phyloP scores from a whole-genome alignment of 2,888 invertebrate species.

The Drosophila lutescens region DNA sequence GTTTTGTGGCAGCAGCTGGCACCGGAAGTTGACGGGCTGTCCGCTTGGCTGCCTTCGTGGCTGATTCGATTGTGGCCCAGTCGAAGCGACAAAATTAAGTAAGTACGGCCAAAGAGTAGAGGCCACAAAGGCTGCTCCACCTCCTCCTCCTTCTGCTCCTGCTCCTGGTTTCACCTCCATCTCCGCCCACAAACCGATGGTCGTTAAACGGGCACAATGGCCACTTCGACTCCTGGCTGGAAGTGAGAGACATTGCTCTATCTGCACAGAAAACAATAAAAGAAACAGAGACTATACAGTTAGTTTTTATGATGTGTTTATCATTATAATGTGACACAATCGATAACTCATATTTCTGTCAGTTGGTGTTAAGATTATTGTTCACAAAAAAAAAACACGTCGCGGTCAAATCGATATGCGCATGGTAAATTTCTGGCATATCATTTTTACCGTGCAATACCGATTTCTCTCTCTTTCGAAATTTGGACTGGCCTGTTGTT shows the following conservation, averaged over 20 bases:
- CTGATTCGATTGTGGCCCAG: conserved; percentile 44
- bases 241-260: conserved; percentile 10
- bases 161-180: neutral
- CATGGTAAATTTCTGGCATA: too few species aligned
- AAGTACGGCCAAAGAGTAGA: conserved; percentile 33
- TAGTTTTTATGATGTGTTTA: neutral
- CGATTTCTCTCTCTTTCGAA: too few species aligned
- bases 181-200: conserved; percentile 28
- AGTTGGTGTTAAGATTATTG: too few species aligned
- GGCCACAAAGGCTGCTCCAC: conserved; percentile 15
- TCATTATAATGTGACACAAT: too few species aligned
- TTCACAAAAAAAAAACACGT: too few species aligned
- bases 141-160: neutral
- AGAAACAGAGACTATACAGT: neutral
- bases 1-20: conserved; percentile 42
- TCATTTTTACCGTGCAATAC: too few species aligned
- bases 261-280: conserved; percentile 3
- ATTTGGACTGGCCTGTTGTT: too few species aligned
- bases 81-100: conserved; percentile 45
- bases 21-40: conserved; percentile 44
- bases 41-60: conserved; percentile 29
- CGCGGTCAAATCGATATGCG: too few species aligned
- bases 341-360: too few species aligned
- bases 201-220: conserved; percentile 51
- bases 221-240: conserved; percentile 27